Base-by-base conservation (phyloP, 1,140 invertebrate species). In the Sitobion miscanthi region DNA sequence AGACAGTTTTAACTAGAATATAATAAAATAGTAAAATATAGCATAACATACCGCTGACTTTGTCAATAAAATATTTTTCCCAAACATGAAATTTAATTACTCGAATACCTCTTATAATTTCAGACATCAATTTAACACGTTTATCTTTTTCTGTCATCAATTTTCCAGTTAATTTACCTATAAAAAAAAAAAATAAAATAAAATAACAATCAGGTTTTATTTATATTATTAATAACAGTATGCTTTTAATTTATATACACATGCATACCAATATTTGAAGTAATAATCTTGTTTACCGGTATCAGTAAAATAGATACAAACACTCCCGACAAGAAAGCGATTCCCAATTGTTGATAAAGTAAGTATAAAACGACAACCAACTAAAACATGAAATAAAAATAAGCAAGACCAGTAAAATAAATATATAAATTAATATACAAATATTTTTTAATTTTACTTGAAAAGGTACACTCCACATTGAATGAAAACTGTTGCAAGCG, bases 391-490 rank as follows among this genome's bases (percentile, higher is more conserved):
- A 69, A 94, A 1, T 47, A 45, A 69, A 77, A 77, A 42, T 30
- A 38, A 93, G 17, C 49, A 45, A 57, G 49, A 49, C 7, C 23
- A 93, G 35, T 54, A n/a, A 45, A 83, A 35, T 35, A 35, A 35
- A 35, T 35, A 35, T 35, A 35, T 35, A 35, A 35, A 35, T 35
- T 35, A 93, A 91, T 85, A 25, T 11, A 91, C 35, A 62, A 57
- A 87, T 57, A 42, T 82, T 83, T 62, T 77, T 77, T 86, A 52
- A 90, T 93, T 62, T 95, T 95, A 97, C 97, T 96, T 99, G 98
- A 94, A 99, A 96, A 45, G 99, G 99, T 95, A 99, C 97, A 95
- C 98, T 99, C 99, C 99, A 99, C 94, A 99, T 96, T 30, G 98
- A 97, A 96, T 99, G 99, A 95, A 99, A 99, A 95, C 98, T 99